A percentile compares a stretch with the other conserved stretches of the same genome.
Evolutionary conservation across 1,140 invertebrate species (phyloP).

Genomic region (Drosophila orosa): DNA sequence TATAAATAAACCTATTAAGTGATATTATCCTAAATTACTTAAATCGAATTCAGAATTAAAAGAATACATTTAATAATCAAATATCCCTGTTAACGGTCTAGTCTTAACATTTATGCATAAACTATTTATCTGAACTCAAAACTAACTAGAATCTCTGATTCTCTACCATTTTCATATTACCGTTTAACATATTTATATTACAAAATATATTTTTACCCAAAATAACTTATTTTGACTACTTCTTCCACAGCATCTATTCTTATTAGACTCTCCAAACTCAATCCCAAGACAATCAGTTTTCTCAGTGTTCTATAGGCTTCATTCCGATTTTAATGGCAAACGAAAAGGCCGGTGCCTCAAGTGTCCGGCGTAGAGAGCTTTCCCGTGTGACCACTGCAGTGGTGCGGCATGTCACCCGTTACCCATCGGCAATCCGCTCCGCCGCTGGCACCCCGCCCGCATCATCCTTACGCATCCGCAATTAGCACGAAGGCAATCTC

Average conservation of each 20-base stretch:
- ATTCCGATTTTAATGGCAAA: neutral
- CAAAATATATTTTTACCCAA: no score
- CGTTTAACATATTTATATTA: no score
- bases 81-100: no score
- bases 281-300: neutral
- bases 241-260: neutral
- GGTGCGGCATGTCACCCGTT: slow-evolving; percentile 55
- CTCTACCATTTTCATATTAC: no score
- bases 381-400: slow-evolving; percentile 10
- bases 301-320: slow-evolving; percentile 6
- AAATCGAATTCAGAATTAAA: no score
- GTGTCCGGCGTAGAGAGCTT: slow-evolving; percentile 27
- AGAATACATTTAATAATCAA: no score
- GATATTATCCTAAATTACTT: no score
- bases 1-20: no score
- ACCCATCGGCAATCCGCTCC: slow-evolving; percentile 25
- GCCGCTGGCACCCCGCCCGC: slow-evolving; percentile 14
- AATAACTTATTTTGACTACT: neutral
- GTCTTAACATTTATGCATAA: no score
- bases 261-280: neutral
- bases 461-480: slow-evolving; percentile 57
- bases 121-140: no score
- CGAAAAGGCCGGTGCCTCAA: slow-evolving; percentile 10
- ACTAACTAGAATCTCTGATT: no score
- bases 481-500: slow-evolving; percentile 79